Conservation (phyloP, 1,140 invertebrate species). For the Paraescarpia echinospica region DNA sequence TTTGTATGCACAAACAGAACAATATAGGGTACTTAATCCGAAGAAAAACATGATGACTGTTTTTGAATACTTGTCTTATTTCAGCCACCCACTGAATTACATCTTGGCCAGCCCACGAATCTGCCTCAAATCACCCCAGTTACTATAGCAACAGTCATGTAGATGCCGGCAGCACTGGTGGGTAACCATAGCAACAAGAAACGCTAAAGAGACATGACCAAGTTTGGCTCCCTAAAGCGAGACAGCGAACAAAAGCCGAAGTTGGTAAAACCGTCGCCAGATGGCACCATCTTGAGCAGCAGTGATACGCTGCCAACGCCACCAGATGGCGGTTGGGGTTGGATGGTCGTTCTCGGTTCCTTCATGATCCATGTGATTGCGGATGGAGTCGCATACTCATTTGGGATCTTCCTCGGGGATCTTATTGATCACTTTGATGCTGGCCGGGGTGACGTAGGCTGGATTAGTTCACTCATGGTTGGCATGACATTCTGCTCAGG, state of each 20-base stretch:
- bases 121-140: not conserved
- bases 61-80: not conserved
- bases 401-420: constrained; percentile 61
- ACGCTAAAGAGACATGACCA: not conserved
- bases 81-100: not conserved
- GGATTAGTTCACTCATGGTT: constrained; percentile 62
- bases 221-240: not conserved
- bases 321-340: constrained; percentile 68
- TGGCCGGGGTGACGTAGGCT: constrained; percentile 84
- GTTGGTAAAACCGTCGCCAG: not conserved
- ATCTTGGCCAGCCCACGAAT: not conserved
- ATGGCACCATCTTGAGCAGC: not conserved
- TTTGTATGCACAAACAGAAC: no score
- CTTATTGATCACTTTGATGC: constrained; percentile 81
- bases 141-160: not conserved
- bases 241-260: not conserved
- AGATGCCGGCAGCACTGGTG: not conserved
- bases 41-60: no score
- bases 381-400: constrained; percentile 73
- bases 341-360: constrained; percentile 92
- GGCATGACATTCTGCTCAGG: constrained; percentile 49
- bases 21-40: no score
- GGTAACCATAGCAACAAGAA: not conserved
- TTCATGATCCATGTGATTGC: constrained; percentile 98
- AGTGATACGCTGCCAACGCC: constrained; percentile 14